Evolutionary conservation across 2,888 invertebrate species (phyloP).

Genomic region (Holacanthella duospinosa): DNA sequence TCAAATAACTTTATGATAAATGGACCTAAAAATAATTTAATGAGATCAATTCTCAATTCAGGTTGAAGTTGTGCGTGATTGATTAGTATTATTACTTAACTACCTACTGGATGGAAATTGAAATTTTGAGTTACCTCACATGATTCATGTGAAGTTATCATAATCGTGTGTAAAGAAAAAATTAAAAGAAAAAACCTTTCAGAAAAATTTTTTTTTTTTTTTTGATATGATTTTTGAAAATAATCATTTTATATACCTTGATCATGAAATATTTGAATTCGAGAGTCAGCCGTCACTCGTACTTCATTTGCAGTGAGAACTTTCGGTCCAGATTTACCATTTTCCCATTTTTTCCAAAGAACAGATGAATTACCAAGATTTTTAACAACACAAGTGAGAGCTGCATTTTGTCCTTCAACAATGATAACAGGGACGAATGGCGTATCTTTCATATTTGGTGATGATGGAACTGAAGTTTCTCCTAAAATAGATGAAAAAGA

Average conservation of each 20-base stretch:
- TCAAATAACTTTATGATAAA: too few species aligned
- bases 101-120: too few species aligned
- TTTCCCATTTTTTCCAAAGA: constrained; percentile 61
- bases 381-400: constrained; percentile 64
- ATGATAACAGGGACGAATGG: constrained; percentile 49
- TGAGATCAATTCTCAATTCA: too few species aligned
- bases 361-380: constrained; percentile 61
- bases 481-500: not conserved
- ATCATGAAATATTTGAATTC: constrained; percentile 65
- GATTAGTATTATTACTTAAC: too few species aligned
- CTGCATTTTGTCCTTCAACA: constrained; percentile 62
- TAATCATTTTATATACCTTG: constrained; percentile 60
- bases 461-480: constrained; percentile 32
- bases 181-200: too few species aligned
- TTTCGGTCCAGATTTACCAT: constrained; percentile 46
- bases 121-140: too few species aligned
- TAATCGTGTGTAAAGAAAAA: too few species aligned
- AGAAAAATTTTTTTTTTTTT: too few species aligned
- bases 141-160: too few species aligned
- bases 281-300: constrained; percentile 61
- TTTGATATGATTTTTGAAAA: too few species aligned
- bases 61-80: too few species aligned
- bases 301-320: constrained; percentile 65
- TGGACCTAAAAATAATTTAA: too few species aligned
- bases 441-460: constrained; percentile 46